phyloP scores from a whole-genome alignment of 2,113 vertebrate species.

The Psettodes erumei region DNA sequence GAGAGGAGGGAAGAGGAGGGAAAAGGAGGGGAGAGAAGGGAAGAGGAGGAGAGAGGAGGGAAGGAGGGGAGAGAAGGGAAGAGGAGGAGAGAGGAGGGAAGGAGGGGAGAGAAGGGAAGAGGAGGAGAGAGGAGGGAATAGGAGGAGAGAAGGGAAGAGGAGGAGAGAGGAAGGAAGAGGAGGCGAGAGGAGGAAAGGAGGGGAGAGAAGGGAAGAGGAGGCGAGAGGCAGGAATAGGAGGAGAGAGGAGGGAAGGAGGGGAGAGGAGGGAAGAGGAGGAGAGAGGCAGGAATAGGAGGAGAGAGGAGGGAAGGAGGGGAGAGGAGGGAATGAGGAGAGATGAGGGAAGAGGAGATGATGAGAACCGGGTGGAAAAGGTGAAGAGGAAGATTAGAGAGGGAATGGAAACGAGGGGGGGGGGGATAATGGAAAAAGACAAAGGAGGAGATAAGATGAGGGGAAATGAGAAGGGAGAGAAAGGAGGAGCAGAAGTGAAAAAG shows the following conservation, averaged over 20 bases:
- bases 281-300: rapidly evolving
- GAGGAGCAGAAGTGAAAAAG: not conserved
- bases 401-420: not conserved
- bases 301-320: not conserved
- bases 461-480: not conserved
- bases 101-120: too few species aligned
- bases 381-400: not conserved
- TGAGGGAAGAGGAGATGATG: not conserved
- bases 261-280: not conserved
- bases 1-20: too few species aligned
- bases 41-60: too few species aligned
- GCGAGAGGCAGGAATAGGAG: too few species aligned
- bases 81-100: too few species aligned
- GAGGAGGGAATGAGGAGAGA: not conserved
- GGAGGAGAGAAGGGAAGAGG: too few species aligned
- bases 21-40: too few species aligned
- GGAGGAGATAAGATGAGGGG: not conserved
- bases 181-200: not conserved
- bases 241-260: not conserved
- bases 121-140: too few species aligned
- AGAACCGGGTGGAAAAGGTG: not conserved
- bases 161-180: too few species aligned
- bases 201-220: not conserved
- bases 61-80: too few species aligned
- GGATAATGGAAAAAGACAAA: not conserved